phyloP scores from a whole-genome alignment of 2,797 vertebrate genomes.

The Macropus fuliginosus region DNA sequence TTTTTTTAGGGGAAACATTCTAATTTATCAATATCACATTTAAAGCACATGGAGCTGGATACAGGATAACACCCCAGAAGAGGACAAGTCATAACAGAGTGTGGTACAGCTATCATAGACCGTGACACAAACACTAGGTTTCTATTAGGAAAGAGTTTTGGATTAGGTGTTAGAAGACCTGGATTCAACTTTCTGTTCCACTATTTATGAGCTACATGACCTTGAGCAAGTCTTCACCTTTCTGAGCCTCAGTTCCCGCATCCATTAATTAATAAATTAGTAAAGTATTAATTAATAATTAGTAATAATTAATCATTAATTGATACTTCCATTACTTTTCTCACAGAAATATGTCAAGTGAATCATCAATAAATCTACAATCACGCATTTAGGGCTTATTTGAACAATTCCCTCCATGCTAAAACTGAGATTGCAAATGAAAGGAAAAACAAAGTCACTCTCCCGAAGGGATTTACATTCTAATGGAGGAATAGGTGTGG shows the following conservation, averaged over 20 bases:
- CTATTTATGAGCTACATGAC: not conserved
- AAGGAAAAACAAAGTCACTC: not conserved
- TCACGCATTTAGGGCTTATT: not conserved
- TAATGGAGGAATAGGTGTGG: not conserved
- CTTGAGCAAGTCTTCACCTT: not conserved
- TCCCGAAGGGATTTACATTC: not conserved
- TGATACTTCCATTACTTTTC: not conserved
- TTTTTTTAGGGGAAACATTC: not conserved
- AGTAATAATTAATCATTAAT: no score
- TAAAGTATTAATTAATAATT: no score
- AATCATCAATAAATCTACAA: not conserved
- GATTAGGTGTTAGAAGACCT: not conserved
- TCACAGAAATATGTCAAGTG: not conserved
- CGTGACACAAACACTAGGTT: not conserved
- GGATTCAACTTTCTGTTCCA: not conserved
- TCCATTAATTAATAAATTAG: not conserved
- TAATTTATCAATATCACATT: not conserved
- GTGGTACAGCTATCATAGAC: not conserved
- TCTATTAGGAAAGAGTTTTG: not conserved
- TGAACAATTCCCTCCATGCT: not conserved
- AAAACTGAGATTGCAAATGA: not conserved
- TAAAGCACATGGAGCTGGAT: not conserved
- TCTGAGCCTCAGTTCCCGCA: slow-evolving; percentile 13
- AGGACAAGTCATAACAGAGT: not conserved
- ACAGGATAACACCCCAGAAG: not conserved